Conservation (phyloP, 2,888 invertebrate species). For the Caenorhabditis plicata region DNA sequence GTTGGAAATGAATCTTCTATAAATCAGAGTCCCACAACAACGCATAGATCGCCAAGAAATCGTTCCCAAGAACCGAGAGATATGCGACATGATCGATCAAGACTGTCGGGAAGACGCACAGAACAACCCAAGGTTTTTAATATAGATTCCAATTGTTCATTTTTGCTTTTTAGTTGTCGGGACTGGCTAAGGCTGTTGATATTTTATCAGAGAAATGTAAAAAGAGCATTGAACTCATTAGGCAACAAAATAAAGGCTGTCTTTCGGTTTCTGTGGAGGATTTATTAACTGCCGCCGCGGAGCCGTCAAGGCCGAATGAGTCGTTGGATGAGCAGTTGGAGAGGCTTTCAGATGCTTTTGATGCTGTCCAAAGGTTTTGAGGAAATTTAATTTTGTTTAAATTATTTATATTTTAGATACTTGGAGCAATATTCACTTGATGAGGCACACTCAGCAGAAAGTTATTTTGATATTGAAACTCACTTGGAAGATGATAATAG, state of each 20-base stretch:
- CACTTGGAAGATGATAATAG: too few relatives aligned
- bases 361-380: constrained; percentile 52
- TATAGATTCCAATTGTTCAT: too few relatives aligned
- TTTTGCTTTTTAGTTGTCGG: too few relatives aligned
- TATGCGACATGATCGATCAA: constrained; percentile 18
- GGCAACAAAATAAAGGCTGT: constrained; percentile 52
- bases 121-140: constrained; percentile 21
- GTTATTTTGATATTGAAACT: constrained; percentile 26
- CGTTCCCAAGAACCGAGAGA: constrained; percentile 29
- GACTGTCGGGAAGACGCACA: constrained; percentile 10
- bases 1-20: too few relatives aligned
- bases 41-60: constrained; percentile 16
- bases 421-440: constrained; percentile 50
- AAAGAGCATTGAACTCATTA: constrained; percentile 60
- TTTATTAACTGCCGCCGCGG: constrained; percentile 46
- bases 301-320: constrained; percentile 43
- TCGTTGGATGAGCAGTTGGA: constrained; percentile 47
- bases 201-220: constrained; percentile 63
- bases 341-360: constrained; percentile 49
- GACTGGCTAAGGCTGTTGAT: constrained; percentile 54
- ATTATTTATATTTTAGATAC: constrained; percentile 11
- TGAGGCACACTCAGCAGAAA: constrained; percentile 37
- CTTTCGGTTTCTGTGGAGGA: constrained; percentile 54
- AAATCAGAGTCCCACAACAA: constrained; percentile 20
- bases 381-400: too few relatives aligned